Percentiles rank a stretch among this genome's conserved stretches.
Evolutionary conservation across 37 sponge, comb jelly and placozoan species (phyloP).

Genomic region (Ianthella basta): DNA sequence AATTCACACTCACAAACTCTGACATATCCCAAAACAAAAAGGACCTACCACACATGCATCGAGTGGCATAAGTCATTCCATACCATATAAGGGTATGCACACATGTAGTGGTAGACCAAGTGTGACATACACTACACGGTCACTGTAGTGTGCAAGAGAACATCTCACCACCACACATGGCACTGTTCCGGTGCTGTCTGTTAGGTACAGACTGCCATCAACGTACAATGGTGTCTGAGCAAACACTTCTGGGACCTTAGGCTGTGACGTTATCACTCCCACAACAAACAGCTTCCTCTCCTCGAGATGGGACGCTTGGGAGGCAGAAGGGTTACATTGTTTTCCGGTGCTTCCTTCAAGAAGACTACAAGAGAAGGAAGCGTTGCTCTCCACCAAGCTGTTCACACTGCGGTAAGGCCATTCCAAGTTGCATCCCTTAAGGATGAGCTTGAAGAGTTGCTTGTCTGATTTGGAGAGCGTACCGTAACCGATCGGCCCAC

Average conservation of each 20-base stretch:
- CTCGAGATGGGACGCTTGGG: too few species aligned
- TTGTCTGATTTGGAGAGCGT: not conserved
- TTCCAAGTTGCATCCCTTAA: not conserved
- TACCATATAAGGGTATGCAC: conserved; percentile 14
- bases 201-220: not conserved
- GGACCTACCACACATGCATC: conserved; percentile 40
- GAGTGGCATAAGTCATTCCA: not conserved
- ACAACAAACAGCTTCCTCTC: too few species aligned
- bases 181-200: not conserved
- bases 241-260: too few species aligned
- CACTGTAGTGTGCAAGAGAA: too few species aligned
- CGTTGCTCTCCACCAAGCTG: not conserved
- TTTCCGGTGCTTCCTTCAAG: not conserved
- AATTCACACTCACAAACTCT: conserved; percentile 4
- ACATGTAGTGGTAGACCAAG: too few species aligned
- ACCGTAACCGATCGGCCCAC: too few species aligned
- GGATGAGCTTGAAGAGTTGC: not conserved
- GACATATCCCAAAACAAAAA: not conserved
- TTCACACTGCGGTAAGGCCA: not conserved
- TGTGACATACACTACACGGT: too few species aligned
- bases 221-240: too few species aligned
- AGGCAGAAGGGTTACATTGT: too few species aligned
- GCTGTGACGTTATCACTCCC: too few species aligned
- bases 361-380: not conserved
- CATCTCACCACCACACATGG: conserved; percentile 6